These are phyloP conservation scores for Drosophila rufa DNA, from an alignment of 1,140 invertebrate species.

Conservation along the genomic window DNA sequence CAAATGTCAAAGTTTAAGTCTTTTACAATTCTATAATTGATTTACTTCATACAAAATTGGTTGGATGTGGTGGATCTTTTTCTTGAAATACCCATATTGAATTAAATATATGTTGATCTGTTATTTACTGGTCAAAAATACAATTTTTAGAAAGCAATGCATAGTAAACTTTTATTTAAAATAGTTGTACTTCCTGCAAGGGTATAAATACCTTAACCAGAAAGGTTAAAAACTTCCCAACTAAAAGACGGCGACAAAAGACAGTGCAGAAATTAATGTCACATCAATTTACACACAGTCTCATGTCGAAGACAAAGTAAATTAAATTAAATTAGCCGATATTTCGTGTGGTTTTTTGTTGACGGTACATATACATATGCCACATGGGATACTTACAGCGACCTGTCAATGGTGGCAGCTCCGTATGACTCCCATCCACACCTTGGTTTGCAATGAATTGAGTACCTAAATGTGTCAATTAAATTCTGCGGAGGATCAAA, in stretches of 20 bases:
- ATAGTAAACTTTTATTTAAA: not conserved
- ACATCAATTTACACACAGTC: conserved; percentile 18
- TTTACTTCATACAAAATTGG: no score
- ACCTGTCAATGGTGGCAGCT: conserved; percentile 53
- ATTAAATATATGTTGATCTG: no score
- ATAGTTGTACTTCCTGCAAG: not conserved
- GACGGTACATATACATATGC: conserved; percentile 41
- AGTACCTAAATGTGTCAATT: conserved; percentile 71
- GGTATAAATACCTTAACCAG: conserved; percentile 31
- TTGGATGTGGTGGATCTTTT: no score
- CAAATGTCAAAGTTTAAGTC: no score
- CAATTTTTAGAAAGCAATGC: not conserved
- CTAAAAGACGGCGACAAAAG: conserved; percentile 26
- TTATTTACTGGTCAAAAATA: no score
- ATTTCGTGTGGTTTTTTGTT: conserved; percentile 51
- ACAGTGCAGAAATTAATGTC: conserved; percentile 55
- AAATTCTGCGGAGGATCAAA: conserved; percentile 46
- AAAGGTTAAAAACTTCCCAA: conserved; percentile 9
- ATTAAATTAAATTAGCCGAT: conserved; percentile 70
- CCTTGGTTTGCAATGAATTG: conserved; percentile 36
- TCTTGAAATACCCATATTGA: no score
- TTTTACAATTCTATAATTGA: no score
- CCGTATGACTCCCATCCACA: conserved; percentile 7
- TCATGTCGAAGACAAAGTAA: conserved; percentile 50
- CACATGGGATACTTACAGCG: conserved; percentile 32